A percentile compares a stretch with the other conserved stretches of the same genome.
phyloP scores from a whole-genome alignment of 2,797 vertebrate species.

The Girardinus metallicus region DNA sequence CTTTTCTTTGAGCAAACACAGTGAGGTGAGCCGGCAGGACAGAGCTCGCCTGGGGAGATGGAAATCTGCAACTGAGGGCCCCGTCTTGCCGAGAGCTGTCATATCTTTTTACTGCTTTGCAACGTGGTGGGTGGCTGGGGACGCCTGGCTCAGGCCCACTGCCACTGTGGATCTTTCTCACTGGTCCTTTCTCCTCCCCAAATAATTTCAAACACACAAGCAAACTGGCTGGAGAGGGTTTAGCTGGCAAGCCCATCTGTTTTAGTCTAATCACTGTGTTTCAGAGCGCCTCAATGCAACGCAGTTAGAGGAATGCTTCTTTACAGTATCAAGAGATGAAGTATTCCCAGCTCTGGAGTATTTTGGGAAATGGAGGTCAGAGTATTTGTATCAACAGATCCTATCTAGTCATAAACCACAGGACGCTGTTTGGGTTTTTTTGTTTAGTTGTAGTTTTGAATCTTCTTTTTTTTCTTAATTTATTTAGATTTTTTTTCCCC shows the following conservation, averaged over 20 bases:
- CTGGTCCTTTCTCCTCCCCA: conserved; percentile 31
- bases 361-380: neutral
- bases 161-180: conserved; percentile 32
- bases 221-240: conserved; percentile 20
- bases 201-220: conserved; percentile 30
- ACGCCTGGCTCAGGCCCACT: conserved; percentile 24
- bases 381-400: neutral
- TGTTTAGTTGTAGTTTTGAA: neutral
- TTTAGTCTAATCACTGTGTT: conserved; percentile 27
- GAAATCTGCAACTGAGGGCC: conserved; percentile 49
- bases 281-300: neutral
- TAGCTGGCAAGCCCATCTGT: conserved; percentile 18
- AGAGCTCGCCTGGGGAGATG: conserved; percentile 63
- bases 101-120: conserved; percentile 63
- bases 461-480: neutral
- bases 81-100: conserved; percentile 54
- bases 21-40: conserved; percentile 60
- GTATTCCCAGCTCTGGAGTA: neutral
- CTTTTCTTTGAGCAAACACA: conserved; percentile 46
- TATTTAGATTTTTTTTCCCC: neutral
- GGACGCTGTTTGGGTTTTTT: neutral
- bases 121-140: conserved; percentile 31
- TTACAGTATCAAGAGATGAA: neutral
- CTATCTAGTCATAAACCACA: neutral
- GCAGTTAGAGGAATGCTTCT: neutral